Evolutionary conservation across 1,140 invertebrate species (phyloP), one percentile per base, ranked within the genome.

Genomic region (Augochlora pura): DNA sequence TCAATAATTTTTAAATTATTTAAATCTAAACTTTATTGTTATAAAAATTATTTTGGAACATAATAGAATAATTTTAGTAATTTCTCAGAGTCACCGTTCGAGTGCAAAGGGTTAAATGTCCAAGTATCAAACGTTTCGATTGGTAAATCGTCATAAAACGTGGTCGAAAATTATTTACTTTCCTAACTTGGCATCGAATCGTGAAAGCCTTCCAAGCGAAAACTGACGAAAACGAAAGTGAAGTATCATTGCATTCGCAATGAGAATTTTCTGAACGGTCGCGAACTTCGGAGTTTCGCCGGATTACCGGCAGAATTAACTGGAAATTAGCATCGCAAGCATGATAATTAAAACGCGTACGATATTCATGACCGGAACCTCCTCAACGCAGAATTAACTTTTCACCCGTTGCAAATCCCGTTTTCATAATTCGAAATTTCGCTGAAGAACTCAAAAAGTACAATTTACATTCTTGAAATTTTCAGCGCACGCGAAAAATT

Each of bases 331-430:
- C 18, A 25, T 5, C 23, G 54, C 46, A 72, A 72, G 57, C 38
- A 62, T 27, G 25, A 18, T 72, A 62, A 72, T 72, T 62, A 59
- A 72, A 72, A 62, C 70, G 42, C 70, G 42, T 62, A 62, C 46
- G 46, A 62, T 57, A 72, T 62, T 72, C 70, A 60, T 59, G n/a
- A 16, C 0, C 16, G 14, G 4, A 7, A 16, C 18, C 16, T 1
- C 18, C 52, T 21, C 9, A 32, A n/a, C 42, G 16, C 32, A 1
- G 6, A 27, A 72, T 62, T 46, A 72, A 62, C 39, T 27, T 38
- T 27, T 25, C 54, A 27, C 21, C 10, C 52, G 14, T n/a, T 3
- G 16, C 2, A 14, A 49, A 14, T 14, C 8, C 21, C 16, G 4
- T 21, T 54, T 54, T 54, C n/a, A 5, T 21, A 1, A 6, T 6